phyloP scores from a whole-genome alignment of 30 jellyfish, hydroid and myxozoan species.

The Turritopsis rubra region DNA sequence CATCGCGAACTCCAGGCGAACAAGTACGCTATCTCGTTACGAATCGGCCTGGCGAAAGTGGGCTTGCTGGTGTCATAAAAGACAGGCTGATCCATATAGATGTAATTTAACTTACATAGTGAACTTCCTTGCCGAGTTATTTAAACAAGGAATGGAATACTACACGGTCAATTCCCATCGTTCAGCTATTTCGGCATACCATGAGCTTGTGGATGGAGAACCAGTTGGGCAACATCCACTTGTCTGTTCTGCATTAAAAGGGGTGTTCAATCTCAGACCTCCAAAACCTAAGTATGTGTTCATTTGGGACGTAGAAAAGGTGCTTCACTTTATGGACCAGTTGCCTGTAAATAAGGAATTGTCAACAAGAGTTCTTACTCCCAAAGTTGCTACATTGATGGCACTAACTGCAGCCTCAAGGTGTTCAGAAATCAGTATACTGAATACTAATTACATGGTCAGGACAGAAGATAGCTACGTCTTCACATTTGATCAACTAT shows the following conservation, averaged over 20 bases:
- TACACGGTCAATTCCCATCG: conserved; percentile 8
- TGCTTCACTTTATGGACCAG: conserved; percentile 2
- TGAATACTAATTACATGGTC: background rate
- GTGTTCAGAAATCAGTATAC: background rate
- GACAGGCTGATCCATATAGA: conserved; percentile 33
- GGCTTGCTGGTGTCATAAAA: conserved; percentile 38
- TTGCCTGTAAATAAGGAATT: background rate
- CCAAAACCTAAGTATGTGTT: conserved; percentile 26
- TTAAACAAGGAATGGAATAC: conserved; percentile 14
- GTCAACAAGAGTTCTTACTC: background rate
- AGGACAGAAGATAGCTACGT: background rate
- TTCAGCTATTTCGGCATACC: conserved; percentile 25
- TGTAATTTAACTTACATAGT: conserved; percentile 16
- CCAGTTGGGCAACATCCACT: conserved; percentile 30
- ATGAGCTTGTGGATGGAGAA: conserved; percentile 20
- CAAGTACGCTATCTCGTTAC: conserved; percentile 30
- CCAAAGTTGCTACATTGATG: background rate
- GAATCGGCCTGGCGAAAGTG: conserved; percentile 48
- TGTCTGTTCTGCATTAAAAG: conserved; percentile 19
- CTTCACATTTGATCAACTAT: background rate
- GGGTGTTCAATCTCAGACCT: conserved; percentile 31
- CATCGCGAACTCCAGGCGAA: conserved; percentile 28
- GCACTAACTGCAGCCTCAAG: conserved; percentile 6
- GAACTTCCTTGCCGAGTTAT: conserved; percentile 22
- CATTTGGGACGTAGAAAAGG: conserved; percentile 12